These are phyloP conservation scores for Peromyscus melanophrys DNA, from an alignment of 2,797 vertebrate genomes.

Conservation along the genomic window DNA sequence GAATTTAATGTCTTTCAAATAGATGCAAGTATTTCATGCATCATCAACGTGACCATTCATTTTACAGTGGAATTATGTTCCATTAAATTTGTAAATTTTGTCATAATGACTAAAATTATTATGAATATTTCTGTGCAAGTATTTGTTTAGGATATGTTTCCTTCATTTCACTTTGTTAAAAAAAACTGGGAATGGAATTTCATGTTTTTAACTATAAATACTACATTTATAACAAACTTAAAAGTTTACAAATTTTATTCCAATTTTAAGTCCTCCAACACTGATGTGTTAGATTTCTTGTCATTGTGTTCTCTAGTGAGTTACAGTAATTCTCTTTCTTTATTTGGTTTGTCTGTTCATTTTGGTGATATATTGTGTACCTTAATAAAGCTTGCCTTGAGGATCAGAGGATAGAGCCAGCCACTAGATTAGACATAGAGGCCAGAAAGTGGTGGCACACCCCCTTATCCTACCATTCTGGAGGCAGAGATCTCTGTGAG, in stretches of 20 bases:
- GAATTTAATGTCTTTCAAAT: neutral
- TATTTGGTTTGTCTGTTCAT: neutral
- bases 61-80: too few relatives aligned
- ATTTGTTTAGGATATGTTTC: neutral
- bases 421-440: too few relatives aligned
- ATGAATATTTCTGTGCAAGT: neutral
- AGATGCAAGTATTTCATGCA: neutral
- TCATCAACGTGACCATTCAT: neutral
- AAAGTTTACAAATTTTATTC: neutral
- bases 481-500: too few relatives aligned
- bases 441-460: too few relatives aligned
- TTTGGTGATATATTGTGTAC: too few relatives aligned
- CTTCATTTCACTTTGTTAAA: neutral
- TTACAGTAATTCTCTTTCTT: neutral
- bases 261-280: neutral
- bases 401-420: too few relatives aligned
- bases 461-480: too few relatives aligned
- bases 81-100: too few relatives aligned
- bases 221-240: neutral
- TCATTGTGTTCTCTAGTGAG: neutral
- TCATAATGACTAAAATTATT: neutral
- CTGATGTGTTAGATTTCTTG: neutral
- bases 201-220: neutral
- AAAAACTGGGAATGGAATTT: neutral
- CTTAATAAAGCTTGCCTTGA: too few relatives aligned